Base-by-base conservation (phyloP, 2,797 vertebrate genomes). In the Onychomys leucogaster region DNA sequence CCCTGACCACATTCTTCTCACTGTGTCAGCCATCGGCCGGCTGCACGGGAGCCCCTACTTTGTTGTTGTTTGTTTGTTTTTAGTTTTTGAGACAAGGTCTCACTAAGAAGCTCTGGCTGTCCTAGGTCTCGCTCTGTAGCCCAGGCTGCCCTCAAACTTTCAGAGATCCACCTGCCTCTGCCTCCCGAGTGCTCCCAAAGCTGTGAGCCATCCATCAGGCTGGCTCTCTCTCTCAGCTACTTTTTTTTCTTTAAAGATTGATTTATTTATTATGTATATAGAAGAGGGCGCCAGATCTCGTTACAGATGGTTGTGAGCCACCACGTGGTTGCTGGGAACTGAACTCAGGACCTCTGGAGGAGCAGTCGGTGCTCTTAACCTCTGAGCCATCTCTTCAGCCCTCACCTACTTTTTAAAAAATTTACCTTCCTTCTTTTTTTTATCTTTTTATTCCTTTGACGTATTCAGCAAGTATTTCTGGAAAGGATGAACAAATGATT, bases 391-490 rank as follows among this genome's bases (percentile, higher is more conserved):
- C n/a, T n/a, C n/a, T n/a, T n/a, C n/a, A n/a, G n/a, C n/a, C n/a
- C 46, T 46, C 46, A 46, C 46, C 46, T 46, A 46, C 46, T 46
- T 46, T 46, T 46, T 46, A 46, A n/a, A n/a, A n/a, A n/a, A 75
- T 61, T 55, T 77, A 34, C 19, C n/a, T 52, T 46, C 52, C 7
- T 80, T 59, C 59, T 49, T 23, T 49, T 71, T 49, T 49, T 46
- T 49, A 43, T 85, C 11, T 83, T 61, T 80, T 73, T 13, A 27
- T 71, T 85, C 37, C 16, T 61, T 89, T 86, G n/a, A 46, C 59
- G 71, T 94, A 67, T 83, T 96, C 78, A 91, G 41, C 73, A 97
- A 88, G 69, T 77, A 7, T 59, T 87, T 95, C 83, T 89, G 14
- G 12, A 75, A 84, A 86, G 65, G 27, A 71, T 71, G 41, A 75